Percentiles rank a stretch among this genome's conserved stretches.
Evolutionary conservation across 2,888 invertebrate genomes (phyloP).

Genomic region (Boloria selene): DNA sequence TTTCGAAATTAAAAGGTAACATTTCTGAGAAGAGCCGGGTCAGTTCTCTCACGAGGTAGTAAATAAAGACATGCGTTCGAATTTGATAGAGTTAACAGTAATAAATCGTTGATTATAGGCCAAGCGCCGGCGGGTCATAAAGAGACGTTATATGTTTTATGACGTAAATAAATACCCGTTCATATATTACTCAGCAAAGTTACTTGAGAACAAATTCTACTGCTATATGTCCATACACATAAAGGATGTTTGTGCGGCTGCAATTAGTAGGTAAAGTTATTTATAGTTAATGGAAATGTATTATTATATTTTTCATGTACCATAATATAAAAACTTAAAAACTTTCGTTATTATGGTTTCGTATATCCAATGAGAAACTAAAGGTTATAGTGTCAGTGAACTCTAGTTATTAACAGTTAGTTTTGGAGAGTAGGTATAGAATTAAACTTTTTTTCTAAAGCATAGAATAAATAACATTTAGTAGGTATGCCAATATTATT

Average conservation of each 20-base stretch:
- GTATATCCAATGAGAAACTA: too few relatives aligned
- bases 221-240: not conserved
- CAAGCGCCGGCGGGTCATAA: conserved; percentile 71
- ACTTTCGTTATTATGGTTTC: too few relatives aligned
- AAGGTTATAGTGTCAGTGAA: too few relatives aligned
- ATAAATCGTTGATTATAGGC: conserved; percentile 76
- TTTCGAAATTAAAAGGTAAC: conserved; percentile 73
- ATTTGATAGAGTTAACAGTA: conserved; percentile 72
- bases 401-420: too few relatives aligned
- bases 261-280: too few relatives aligned
- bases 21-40: conserved; percentile 66
- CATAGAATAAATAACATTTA: too few relatives aligned
- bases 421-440: too few relatives aligned
- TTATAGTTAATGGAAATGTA: too few relatives aligned
- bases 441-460: too few relatives aligned
- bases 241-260: not conserved
- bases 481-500: too few relatives aligned
- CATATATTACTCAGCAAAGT: conserved; percentile 23
- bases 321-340: too few relatives aligned
- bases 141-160: conserved; percentile 71
- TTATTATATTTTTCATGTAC: too few relatives aligned
- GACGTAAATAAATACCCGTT: conserved; percentile 59
- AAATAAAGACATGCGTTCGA: conserved; percentile 56
- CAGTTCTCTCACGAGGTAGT: conserved; percentile 69
- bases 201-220: conserved; percentile 13